A percentile compares a stretch with the other conserved stretches of the same genome.
phyloP scores from a whole-genome alignment of 2,888 invertebrate genomes.

The Andrena haemorrhoa region DNA sequence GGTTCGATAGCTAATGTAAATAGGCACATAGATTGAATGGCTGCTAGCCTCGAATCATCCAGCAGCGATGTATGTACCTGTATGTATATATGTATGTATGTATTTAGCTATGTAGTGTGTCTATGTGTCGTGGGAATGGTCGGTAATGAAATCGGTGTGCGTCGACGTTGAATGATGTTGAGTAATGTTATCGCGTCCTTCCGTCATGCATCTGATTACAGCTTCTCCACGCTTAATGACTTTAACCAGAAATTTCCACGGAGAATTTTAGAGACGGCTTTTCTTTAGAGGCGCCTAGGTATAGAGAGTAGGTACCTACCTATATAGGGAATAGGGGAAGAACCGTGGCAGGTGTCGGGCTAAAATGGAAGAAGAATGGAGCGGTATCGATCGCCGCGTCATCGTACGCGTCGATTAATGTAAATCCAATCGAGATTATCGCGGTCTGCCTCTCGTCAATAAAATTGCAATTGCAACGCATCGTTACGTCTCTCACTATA shows the following conservation, averaged over 20 bases:
- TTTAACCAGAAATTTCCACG: neutral
- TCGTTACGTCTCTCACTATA: conserved; percentile 22
- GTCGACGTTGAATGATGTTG: conserved; percentile 11
- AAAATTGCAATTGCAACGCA: conserved; percentile 58
- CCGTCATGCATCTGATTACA: neutral
- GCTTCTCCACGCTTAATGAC: neutral
- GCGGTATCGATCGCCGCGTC: conserved; percentile 3
- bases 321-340: neutral
- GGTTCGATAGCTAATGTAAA: neutral
- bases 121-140: conserved; percentile 15
- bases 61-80: conserved; percentile 13
- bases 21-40: conserved; percentile 6
- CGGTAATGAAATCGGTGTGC: conserved; percentile 14
- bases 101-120: neutral
- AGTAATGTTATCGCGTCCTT: neutral
- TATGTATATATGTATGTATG: no score
- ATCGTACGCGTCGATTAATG: conserved; percentile 55
- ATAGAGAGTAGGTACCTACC: no score
- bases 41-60: conserved; percentile 26
- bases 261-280: neutral
- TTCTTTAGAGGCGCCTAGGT: neutral
- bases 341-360: neutral
- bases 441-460: conserved; percentile 53
- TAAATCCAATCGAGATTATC: conserved; percentile 64
- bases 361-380: neutral